phyloP scores from a whole-genome alignment of 2,888 invertebrate species.

The Alcis repandata region DNA sequence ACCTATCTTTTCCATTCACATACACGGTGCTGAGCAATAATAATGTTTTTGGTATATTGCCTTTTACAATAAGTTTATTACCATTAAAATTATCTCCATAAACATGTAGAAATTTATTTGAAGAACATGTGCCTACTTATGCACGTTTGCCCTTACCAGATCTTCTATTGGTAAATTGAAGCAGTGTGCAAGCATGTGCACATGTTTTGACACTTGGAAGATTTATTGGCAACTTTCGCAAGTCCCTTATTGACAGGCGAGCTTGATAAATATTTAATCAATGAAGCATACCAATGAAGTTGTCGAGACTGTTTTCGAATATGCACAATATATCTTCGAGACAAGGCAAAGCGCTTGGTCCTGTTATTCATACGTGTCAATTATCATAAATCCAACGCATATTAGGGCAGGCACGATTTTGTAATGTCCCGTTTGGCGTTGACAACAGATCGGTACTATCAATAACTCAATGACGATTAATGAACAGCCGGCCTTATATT shows the following conservation, averaged over 20 bases:
- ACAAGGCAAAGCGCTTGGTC: constrained; percentile 43
- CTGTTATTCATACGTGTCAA: constrained; percentile 47
- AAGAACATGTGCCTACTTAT: constrained; percentile 1
- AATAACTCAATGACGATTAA: constrained; percentile 65
- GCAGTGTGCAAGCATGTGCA: constrained; percentile 34
- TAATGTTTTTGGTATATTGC: not conserved
- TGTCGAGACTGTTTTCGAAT: constrained; percentile 43
- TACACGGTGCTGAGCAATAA: not conserved
- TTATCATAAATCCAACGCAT: constrained; percentile 49
- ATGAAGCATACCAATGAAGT: constrained; percentile 44
- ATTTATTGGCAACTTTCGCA: constrained; percentile 50
- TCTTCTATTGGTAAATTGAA: constrained; percentile 30
- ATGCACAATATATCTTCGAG: constrained; percentile 42
- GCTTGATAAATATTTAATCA: constrained; percentile 48
- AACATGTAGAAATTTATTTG: constrained; percentile 3
- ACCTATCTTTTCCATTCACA: not conserved
- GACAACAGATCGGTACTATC: constrained; percentile 55
- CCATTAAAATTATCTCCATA: not conserved
- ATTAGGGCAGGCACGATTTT: constrained; percentile 50
- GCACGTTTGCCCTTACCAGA: constrained; percentile 24
- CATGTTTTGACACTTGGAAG: constrained; percentile 45
- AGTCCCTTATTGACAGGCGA: constrained; percentile 42
- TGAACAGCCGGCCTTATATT: constrained; percentile 62
- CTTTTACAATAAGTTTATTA: not conserved
- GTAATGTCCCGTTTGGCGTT: constrained; percentile 60